phyloP scores from a whole-genome alignment of 2,797 vertebrate genomes.

The Platyrinchus mystaceus region DNA sequence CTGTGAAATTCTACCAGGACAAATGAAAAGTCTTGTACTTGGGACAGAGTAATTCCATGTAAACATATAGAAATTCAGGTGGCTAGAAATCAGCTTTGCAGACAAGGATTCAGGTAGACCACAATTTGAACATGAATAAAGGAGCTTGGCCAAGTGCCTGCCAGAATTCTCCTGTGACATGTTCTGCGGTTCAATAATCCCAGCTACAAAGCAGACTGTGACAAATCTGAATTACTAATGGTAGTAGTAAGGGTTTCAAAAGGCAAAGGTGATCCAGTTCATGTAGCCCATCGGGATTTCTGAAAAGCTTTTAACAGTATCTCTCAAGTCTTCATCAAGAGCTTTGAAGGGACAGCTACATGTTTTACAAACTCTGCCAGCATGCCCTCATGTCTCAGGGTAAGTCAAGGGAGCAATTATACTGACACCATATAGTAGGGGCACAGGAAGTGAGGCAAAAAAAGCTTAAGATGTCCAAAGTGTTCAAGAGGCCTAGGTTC shows the following conservation, averaged over 20 bases:
- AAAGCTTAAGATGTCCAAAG: background rate
- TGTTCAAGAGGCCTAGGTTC: background rate
- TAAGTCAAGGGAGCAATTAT: background rate
- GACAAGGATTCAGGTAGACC: background rate
- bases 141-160: background rate
- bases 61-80: background rate
- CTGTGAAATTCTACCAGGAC: background rate
- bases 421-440: rapidly evolving
- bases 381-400: background rate
- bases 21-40: background rate
- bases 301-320: background rate
- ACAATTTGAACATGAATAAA: background rate
- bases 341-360: background rate
- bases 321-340: background rate
- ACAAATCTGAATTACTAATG: background rate
- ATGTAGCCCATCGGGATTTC: background rate
- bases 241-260: background rate
- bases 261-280: background rate
- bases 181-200: background rate
- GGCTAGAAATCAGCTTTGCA: background rate
- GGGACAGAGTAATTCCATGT: background rate
- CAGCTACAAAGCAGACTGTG: background rate
- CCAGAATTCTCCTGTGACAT: background rate
- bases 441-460: background rate
- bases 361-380: background rate